phyloP scores from a whole-genome alignment of 2,888 invertebrate species.

The Stictocephala bisonia region DNA sequence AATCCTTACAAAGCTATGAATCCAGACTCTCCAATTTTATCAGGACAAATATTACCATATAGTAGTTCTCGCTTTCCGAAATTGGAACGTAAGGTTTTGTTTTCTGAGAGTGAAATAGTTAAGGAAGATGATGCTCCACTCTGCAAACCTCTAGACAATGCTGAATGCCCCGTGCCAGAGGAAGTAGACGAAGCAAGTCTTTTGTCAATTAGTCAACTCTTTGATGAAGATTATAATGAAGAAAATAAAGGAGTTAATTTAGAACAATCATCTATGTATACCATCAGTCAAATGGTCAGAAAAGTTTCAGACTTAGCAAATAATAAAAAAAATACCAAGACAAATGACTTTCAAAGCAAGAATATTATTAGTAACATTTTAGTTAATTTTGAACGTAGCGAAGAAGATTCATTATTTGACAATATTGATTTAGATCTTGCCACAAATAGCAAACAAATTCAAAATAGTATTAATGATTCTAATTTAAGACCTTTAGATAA shows the following conservation, averaged over 20 bases:
- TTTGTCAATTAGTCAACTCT: slow-evolving; percentile 37
- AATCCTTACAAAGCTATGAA: too few species aligned
- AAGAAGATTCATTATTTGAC: slow-evolving; percentile 26
- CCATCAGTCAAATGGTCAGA: slow-evolving; percentile 35
- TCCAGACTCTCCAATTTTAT: not conserved
- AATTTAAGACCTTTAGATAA: too few species aligned
- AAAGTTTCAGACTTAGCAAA: slow-evolving; percentile 18
- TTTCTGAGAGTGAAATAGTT: not conserved
- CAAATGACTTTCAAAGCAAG: not conserved
- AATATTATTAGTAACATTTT: not conserved
- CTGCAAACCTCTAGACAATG: slow-evolving; percentile 1
- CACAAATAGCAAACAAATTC: too few species aligned
- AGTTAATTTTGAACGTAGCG: slow-evolving; percentile 3
- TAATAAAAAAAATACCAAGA: not conserved
- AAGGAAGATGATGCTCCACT: not conserved
- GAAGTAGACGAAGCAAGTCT: slow-evolving; percentile 7
- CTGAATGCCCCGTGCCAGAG: not conserved
- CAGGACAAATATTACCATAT: not conserved
- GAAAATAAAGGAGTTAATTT: not conserved
- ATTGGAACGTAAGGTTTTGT: slow-evolving; percentile 21
- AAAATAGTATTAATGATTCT: too few species aligned
- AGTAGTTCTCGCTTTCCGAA: not conserved
- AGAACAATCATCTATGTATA: slow-evolving; percentile 36
- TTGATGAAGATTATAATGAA: slow-evolving; percentile 37
- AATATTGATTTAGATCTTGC: slow-evolving; percentile 14